A percentile compares a stretch with the other conserved stretches of the same genome.
These are phyloP conservation scores for Cliona cf. orientalis DNA, from an alignment of 37 sponge, comb jelly and placozoan species.

Conservation along the genomic window DNA sequence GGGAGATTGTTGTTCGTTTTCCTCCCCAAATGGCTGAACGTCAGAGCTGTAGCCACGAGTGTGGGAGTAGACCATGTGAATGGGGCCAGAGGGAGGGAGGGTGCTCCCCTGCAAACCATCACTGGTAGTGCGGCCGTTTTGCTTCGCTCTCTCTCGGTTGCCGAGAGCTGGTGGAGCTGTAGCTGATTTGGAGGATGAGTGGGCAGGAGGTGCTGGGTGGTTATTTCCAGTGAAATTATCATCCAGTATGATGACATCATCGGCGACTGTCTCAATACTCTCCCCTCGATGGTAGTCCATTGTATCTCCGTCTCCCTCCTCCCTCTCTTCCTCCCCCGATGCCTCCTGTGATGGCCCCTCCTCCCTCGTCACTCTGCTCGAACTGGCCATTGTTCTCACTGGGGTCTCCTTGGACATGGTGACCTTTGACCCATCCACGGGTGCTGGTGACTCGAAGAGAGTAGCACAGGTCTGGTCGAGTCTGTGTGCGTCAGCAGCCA, in stretches of 20 bases:
- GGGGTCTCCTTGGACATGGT: too few relatives aligned
- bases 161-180: neutral
- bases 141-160: too few relatives aligned
- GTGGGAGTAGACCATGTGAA: slow-evolving; percentile 22
- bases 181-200: neutral
- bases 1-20: neutral
- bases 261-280: too few relatives aligned
- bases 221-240: neutral
- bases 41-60: neutral
- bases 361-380: too few relatives aligned
- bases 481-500: neutral
- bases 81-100: neutral
- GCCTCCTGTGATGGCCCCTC: neutral
- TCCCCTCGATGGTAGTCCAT: too few relatives aligned
- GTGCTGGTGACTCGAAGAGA: slow-evolving; percentile 8
- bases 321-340: neutral
- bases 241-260: too few relatives aligned
- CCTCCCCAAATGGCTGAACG: neutral
- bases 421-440: too few relatives aligned
- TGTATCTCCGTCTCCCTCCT: neutral
- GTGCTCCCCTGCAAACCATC: neutral
- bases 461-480: neutral
- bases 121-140: too few relatives aligned
- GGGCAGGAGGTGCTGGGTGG: neutral
- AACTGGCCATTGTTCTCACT: too few relatives aligned